phyloP scores from a whole-genome alignment of 2,113 vertebrate genomes.

The Tetrax tetrax region DNA sequence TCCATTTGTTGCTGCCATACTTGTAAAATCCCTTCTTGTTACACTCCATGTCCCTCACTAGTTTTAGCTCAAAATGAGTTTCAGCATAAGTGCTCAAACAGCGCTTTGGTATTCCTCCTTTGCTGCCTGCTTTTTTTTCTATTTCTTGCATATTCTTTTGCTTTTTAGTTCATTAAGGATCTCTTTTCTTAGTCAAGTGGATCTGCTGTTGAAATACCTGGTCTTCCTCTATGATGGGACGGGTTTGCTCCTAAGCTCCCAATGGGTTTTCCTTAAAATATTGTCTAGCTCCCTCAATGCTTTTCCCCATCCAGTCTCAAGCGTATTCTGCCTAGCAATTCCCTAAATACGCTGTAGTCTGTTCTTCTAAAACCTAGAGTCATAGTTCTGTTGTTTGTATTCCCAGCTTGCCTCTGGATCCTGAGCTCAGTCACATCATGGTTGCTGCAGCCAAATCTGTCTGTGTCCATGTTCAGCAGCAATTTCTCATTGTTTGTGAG shows the following conservation, averaged over 20 bases:
- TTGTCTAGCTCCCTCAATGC: neutral
- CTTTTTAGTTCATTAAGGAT: neutral
- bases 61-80: neutral
- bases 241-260: neutral
- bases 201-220: neutral
- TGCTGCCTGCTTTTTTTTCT: neutral
- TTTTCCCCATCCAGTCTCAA: neutral
- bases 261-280: neutral
- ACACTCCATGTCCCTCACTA: neutral
- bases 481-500: neutral
- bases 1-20: neutral
- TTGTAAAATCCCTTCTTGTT: neutral
- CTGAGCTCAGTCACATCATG: neutral
- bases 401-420: neutral
- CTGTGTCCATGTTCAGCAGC: neutral
- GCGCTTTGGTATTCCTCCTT: neutral
- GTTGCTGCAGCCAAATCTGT: neutral
- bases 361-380: neutral
- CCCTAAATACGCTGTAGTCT: neutral
- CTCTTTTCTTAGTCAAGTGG: neutral
- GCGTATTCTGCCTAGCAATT: neutral
- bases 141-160: neutral
- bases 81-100: neutral
- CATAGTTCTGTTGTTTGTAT: neutral
- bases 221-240: neutral